phyloP scores from a whole-genome alignment of 2,797 vertebrate genomes.

The Rousettus madagascariensis region DNA sequence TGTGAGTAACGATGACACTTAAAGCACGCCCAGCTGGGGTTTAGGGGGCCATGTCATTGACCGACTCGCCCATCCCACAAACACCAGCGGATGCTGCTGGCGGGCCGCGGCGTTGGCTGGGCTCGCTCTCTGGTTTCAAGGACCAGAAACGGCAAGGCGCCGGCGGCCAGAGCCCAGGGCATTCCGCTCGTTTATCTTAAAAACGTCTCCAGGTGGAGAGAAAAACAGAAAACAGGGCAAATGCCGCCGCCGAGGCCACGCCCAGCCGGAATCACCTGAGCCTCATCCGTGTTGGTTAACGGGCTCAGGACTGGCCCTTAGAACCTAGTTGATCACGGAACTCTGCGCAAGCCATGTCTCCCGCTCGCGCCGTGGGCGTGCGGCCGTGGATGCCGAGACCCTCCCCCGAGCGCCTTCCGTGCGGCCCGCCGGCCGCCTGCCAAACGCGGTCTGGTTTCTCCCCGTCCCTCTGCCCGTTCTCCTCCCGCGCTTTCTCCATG shows the following conservation, averaged over 20 bases:
- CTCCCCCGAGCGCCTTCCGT: rapidly evolving
- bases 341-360: rapidly evolving
- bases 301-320: not conserved
- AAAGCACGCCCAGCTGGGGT: not conserved
- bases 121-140: not conserved
- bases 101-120: not conserved
- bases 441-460: rapidly evolving
- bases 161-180: not conserved
- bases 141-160: not conserved
- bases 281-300: rapidly evolving
- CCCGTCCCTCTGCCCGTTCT: rapidly evolving
- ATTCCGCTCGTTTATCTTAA: not conserved
- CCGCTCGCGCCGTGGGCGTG: rapidly evolving
- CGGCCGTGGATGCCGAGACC: rapidly evolving
- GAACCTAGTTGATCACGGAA: not conserved
- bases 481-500: too few species aligned
- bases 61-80: not conserved
- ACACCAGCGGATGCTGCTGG: not conserved
- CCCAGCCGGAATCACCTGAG: not conserved
- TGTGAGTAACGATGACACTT: not conserved
- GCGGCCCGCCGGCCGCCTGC: rapidly evolving
- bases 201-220: not conserved
- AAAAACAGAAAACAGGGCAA: not conserved
- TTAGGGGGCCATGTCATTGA: not conserved
- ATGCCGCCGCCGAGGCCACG: not conserved